Conservation (phyloP, 2,888 invertebrate genomes). For the Drosophila picticornis region DNA sequence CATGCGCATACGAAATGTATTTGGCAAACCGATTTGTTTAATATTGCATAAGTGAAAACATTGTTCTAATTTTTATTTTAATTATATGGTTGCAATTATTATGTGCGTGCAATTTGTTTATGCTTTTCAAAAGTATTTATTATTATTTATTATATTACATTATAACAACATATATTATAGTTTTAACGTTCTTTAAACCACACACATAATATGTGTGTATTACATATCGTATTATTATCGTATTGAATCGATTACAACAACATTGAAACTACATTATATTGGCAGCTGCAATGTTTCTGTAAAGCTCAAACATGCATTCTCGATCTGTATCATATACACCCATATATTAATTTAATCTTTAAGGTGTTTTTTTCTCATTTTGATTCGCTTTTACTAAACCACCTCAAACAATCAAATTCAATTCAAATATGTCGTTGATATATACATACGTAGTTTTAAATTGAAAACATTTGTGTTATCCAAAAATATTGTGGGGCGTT, state of each 20-base stretch:
- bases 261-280: slow-evolving; percentile 22
- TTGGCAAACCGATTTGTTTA: slow-evolving; percentile 55
- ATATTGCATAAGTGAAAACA: slow-evolving; percentile 42
- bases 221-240: slow-evolving; percentile 74
- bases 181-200: slow-evolving; percentile 34
- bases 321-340: slow-evolving; percentile 25
- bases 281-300: slow-evolving; percentile 40
- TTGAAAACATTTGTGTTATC: slow-evolving; percentile 32
- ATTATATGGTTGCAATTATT: slow-evolving; percentile 69
- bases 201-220: slow-evolving; percentile 36
- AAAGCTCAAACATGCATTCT: slow-evolving; percentile 26
- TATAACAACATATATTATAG: slow-evolving; percentile 41
- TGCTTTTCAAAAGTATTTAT: slow-evolving; percentile 79
- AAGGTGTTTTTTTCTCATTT: slow-evolving; percentile 4
- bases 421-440: slow-evolving; percentile 41
- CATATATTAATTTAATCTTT: slow-evolving; percentile 19
- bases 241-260: slow-evolving; percentile 36
- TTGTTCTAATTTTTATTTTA: slow-evolving; percentile 43
- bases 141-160: slow-evolving; percentile 71
- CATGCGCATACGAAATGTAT: slow-evolving; percentile 55
- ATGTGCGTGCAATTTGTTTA: slow-evolving; percentile 76
- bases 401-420: slow-evolving; percentile 37
- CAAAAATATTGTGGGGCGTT: slow-evolving; percentile 34
- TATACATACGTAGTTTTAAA: slow-evolving; percentile 8
- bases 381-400: slow-evolving; percentile 24